Conservation (phyloP, 1,140 invertebrate species). For the Cardiocondyla obscurior region DNA sequence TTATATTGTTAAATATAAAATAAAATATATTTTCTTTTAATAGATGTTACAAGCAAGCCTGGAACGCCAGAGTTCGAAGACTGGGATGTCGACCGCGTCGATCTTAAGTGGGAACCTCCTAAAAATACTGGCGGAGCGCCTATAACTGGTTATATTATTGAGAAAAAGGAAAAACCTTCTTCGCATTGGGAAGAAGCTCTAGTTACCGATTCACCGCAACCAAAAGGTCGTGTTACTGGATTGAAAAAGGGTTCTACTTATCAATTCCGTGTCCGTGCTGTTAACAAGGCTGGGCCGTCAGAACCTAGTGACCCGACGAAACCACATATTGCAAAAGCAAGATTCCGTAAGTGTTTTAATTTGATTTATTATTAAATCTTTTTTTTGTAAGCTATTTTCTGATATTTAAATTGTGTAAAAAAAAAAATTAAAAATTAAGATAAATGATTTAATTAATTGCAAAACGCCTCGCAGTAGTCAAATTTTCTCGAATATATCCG, state of each 20-base stretch:
- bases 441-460: too few relatives aligned
- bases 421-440: too few relatives aligned
- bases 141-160: slow-evolving; percentile 97
- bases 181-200: slow-evolving; percentile 94
- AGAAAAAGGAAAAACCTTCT: slow-evolving; percentile 97
- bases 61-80: slow-evolving; percentile 95
- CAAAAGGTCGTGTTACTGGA: slow-evolving; percentile 92
- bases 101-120: slow-evolving; percentile 96
- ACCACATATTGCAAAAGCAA: slow-evolving; percentile 94
- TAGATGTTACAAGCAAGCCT: slow-evolving; percentile 94
- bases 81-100: slow-evolving; percentile 96
- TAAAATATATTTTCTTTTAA: slow-evolving; percentile 6
- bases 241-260: slow-evolving; percentile 96
- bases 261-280: slow-evolving; percentile 95
- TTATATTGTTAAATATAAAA: not conserved
- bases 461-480: too few relatives aligned
- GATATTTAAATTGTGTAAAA: too few relatives aligned
- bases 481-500: too few relatives aligned
- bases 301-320: slow-evolving; percentile 95
- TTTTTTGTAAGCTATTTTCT: too few relatives aligned
- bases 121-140: slow-evolving; percentile 96
- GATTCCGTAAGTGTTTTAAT: slow-evolving; percentile 89
- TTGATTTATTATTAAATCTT: not conserved
- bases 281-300: slow-evolving; percentile 97
- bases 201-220: slow-evolving; percentile 90